phyloP scores from a whole-genome alignment of 2,113 vertebrate genomes.

The Uria lomvia region DNA sequence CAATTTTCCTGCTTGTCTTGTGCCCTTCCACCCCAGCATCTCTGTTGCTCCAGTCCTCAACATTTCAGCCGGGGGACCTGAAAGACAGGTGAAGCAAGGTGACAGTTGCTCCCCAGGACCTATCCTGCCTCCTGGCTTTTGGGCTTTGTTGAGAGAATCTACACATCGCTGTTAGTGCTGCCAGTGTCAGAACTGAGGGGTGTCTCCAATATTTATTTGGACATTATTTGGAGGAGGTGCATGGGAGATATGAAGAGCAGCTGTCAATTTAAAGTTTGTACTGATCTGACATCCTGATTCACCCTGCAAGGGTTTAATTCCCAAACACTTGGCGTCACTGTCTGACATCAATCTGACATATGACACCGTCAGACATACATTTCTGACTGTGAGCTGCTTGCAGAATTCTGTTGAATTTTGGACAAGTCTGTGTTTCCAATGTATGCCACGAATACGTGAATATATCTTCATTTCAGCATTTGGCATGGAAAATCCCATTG shows the following conservation, averaged over 20 bases:
- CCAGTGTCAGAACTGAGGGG: background rate
- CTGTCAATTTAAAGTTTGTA: background rate
- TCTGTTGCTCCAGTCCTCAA: background rate
- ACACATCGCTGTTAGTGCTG: background rate
- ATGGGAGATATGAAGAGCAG: background rate
- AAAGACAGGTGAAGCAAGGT: background rate
- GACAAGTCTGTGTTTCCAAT: background rate
- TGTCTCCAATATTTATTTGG: background rate
- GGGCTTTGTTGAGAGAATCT: background rate
- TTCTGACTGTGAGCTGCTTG: background rate
- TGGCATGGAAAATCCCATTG: background rate
- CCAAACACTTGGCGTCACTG: fast-evolving
- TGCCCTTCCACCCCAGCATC: background rate
- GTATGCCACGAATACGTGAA: background rate
- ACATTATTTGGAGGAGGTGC: background rate
- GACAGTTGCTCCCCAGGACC: background rate
- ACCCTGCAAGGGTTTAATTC: background rate
- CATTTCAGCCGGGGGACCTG: background rate
- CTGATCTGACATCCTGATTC: background rate
- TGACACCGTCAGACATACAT: too few relatives aligned
- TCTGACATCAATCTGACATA: background rate
- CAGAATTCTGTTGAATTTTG: background rate
- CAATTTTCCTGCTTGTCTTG: background rate
- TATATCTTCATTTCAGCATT: background rate
- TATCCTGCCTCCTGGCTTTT: background rate